phyloP scores from a whole-genome alignment of 2,113 vertebrate genomes.

The Lepisosteus oculatus region DNA sequence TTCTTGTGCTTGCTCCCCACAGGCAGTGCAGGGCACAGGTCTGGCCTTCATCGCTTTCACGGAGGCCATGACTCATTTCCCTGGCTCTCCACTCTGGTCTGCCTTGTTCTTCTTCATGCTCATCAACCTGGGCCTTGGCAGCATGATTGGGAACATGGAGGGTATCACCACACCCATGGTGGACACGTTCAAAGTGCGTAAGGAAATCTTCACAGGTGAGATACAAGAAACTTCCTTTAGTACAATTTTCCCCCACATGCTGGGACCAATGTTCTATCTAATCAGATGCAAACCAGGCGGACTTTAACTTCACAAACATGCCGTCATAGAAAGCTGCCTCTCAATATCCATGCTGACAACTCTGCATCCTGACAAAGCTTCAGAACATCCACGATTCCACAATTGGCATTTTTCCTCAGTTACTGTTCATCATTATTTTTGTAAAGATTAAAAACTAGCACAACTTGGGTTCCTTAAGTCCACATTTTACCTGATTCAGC shows the following conservation, averaged over 20 bases:
- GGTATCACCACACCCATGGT: conserved; percentile 95
- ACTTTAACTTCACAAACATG: background rate
- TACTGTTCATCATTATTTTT: no score
- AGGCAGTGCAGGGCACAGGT: conserved; percentile 96
- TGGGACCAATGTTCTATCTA: background rate
- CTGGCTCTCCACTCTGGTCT: conserved; percentile 92
- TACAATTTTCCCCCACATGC: background rate
- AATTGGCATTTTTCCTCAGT: no score
- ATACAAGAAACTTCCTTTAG: no score
- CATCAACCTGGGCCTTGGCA: conserved; percentile 94
- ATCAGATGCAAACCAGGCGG: background rate
- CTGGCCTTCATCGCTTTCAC: conserved; percentile 99
- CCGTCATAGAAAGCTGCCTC: background rate
- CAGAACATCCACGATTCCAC: no score
- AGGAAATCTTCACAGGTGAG: conserved; percentile 94
- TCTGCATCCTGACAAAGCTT: background rate
- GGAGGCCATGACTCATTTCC: conserved; percentile 98
- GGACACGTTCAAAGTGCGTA: conserved; percentile 95
- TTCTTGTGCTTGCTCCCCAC: conserved; percentile 14
- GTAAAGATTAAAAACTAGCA: no score
- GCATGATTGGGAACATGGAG: conserved; percentile 98
- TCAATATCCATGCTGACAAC: background rate
- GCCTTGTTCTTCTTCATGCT: conserved; percentile 99
- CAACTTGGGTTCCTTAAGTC: no score
- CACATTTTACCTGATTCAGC: no score